Evolutionary conservation across 2,888 invertebrate species (phyloP).

Genomic region (Ctena decussata): DNA sequence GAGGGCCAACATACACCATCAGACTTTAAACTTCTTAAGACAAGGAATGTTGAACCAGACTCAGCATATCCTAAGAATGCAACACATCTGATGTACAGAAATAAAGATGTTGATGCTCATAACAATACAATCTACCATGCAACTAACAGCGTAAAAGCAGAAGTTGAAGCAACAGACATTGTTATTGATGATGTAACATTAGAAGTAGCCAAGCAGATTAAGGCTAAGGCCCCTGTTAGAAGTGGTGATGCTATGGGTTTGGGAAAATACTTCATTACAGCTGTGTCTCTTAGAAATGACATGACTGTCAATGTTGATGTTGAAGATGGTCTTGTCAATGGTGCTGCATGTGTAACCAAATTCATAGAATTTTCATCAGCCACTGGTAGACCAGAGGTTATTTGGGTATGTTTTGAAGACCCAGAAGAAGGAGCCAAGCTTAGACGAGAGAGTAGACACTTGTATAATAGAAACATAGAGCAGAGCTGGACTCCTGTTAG

Average conservation of each 20-base stretch:
- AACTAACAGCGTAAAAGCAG: constrained; percentile 18
- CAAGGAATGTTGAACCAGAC: neutral
- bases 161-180: neutral
- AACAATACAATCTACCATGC: constrained; percentile 19
- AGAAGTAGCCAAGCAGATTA: constrained; percentile 22
- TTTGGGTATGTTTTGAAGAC: constrained; percentile 44
- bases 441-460: constrained; percentile 13
- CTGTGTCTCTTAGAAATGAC: constrained; percentile 38
- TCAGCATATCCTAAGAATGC: too few species aligned
- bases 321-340: constrained; percentile 55
- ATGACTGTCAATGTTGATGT: constrained; percentile 47
- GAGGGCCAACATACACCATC: neutral
- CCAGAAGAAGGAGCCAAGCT: constrained; percentile 25
- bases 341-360: constrained; percentile 25
- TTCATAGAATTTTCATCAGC: neutral
- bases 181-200: constrained; percentile 25
- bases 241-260: constrained; percentile 37
- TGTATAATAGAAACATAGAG: constrained; percentile 14
- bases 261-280: constrained; percentile 7
- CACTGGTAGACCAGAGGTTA: neutral
- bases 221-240: constrained; percentile 13
- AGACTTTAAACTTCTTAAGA: neutral
- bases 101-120: constrained; percentile 21
- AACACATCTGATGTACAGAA: constrained; percentile 17
- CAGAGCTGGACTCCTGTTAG: constrained; percentile 41